These are phyloP conservation scores for Drosophila birchii DNA, from an alignment of 2,888 invertebrate species.

Conservation along the genomic window DNA sequence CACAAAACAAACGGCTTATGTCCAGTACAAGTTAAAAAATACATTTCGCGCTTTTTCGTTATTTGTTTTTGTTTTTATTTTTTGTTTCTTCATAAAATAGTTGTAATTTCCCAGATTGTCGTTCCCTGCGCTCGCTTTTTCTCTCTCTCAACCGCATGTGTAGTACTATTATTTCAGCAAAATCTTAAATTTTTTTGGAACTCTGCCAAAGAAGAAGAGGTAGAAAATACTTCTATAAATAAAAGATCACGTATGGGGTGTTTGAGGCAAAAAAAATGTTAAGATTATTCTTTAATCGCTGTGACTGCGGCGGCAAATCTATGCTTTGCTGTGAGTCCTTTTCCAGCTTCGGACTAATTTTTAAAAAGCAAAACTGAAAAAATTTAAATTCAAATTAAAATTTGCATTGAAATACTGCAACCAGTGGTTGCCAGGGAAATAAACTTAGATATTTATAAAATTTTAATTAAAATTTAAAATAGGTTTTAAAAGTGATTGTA, in stretches of 20 bases:
- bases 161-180: conserved; percentile 34
- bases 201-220: conserved; percentile 63
- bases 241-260: conserved; percentile 41
- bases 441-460: not conserved
- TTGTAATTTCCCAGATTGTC: conserved; percentile 18
- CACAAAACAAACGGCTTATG: not conserved
- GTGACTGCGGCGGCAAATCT: conserved; percentile 5
- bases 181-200: conserved; percentile 51
- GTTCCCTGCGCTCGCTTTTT: not conserved
- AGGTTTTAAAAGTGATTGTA: not conserved
- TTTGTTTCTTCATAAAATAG: conserved; percentile 1
- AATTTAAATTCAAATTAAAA: not conserved
- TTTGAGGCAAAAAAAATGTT: not conserved
- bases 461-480: not conserved
- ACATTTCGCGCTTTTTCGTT: not conserved
- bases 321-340: not conserved
- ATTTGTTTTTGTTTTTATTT: not conserved
- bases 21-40: conserved; percentile 1
- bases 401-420: not conserved
- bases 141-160: conserved; percentile 6
- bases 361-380: not conserved
- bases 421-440: not conserved
- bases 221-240: conserved; percentile 65
- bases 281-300: conserved; percentile 9
- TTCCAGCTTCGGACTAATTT: not conserved